Evolutionary conservation across 2,113 vertebrate genomes (phyloP).

Genomic region (Sialia sialis): DNA sequence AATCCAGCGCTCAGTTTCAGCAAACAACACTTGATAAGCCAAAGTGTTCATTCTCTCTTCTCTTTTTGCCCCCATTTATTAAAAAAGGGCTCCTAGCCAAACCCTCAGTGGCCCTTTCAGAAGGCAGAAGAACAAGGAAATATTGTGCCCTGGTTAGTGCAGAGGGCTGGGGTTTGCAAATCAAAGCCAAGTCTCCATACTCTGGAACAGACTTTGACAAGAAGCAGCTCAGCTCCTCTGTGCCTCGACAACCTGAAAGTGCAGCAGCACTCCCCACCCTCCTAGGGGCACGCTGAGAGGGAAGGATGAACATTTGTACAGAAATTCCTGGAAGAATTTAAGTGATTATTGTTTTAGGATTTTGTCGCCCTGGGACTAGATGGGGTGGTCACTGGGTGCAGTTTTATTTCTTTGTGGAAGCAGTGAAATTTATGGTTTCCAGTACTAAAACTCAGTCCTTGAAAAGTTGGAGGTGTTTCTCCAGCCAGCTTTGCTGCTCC

Average conservation of each 20-base stretch:
- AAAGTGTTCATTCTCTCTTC: background rate
- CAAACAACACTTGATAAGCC: conserved; percentile 25
- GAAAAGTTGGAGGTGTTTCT: background rate
- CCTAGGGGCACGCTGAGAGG: background rate
- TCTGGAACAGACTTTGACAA: background rate
- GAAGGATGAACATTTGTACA: background rate
- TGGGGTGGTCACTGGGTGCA: background rate
- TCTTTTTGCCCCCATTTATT: background rate
- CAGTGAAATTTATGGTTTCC: background rate
- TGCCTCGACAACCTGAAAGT: background rate
- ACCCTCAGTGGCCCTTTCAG: conserved; percentile 33
- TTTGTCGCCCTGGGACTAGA: background rate
- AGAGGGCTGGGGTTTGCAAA: background rate
- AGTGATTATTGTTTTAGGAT: background rate
- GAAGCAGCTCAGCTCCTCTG: background rate
- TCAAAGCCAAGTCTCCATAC: background rate
- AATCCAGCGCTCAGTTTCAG: background rate
- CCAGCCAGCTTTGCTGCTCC: background rate
- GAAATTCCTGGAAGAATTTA: background rate
- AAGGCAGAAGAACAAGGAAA: conserved; percentile 23
- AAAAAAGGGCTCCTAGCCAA: conserved; percentile 29
- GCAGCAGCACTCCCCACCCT: background rate
- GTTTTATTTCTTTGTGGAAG: background rate
- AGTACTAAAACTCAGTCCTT: background rate
- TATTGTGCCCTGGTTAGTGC: background rate